Base-by-base conservation (phyloP, 2,113 vertebrate genomes). In the Megaceryle torquata region DNA sequence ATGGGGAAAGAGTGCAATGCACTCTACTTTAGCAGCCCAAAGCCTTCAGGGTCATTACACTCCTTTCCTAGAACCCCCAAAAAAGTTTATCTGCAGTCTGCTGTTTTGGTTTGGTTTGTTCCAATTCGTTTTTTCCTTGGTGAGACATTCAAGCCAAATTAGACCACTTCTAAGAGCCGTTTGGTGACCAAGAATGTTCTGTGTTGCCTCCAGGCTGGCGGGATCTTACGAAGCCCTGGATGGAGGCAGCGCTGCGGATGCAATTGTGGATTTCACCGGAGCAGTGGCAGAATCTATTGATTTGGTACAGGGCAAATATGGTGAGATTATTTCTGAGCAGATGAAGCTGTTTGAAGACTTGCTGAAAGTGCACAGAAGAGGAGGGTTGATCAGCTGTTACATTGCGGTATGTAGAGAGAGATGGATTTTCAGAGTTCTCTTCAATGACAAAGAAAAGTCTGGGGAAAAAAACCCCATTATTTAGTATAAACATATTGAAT, bases 241-340 rank as follows among this genome's bases (percentile, higher is more conserved):
- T 77, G 98, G 99, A 21, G 98, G 99, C 56, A 99, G 98, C 43
- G 99, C 99, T 29, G 98, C 98, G 51, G 99, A 99, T 41, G 99
- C 99, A 25, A 98, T 99, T 76, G 98, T 99, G 95, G 99, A 99
- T 94, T 99, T 99, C 96, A 99, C 98, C 39, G 99, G 99, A 53
- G 99, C 99, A 5, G 98, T 99, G 82, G 95, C 98, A 22, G 99
- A 99, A 97, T 97, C 98, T 87, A 83, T 99, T 48, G 97, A 98
- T 94, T 95, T 99, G 97, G 96, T 97, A 56, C 95, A 94, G n/a
- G 98, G 96, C 24, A 98, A 96, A 76, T 99, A 98, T 21, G 96
- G 96, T 7, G 96, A 97, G 13, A 97, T 98, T 81, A 98, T 98
- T 94, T 57, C 97, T 37, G 98, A 98, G 82, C 98, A 98, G 88